Conservation (phyloP, 2,888 invertebrate genomes). For the Eilema griseolum region DNA sequence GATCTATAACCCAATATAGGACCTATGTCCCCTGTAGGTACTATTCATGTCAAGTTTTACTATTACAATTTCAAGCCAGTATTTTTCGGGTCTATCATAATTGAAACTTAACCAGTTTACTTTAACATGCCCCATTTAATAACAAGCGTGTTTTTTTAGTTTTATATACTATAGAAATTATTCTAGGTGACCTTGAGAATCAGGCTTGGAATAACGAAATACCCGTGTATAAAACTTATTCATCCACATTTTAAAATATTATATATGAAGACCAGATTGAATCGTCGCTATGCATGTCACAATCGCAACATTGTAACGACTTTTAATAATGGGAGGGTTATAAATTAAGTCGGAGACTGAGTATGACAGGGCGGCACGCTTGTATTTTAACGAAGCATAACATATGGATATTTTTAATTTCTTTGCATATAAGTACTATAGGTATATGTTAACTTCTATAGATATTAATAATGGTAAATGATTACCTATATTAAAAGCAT, state of each 20-base stretch:
- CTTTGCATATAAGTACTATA: neutral
- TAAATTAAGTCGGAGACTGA: conserved; percentile 71
- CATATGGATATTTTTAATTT: neutral
- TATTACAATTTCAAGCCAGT: too few species aligned
- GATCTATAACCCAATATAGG: too few species aligned
- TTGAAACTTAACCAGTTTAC: neutral
- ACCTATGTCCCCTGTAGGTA: too few species aligned
- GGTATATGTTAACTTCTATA: neutral
- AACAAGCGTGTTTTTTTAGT: neutral
- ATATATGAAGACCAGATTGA: conserved; percentile 3
- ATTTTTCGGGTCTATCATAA: neutral
- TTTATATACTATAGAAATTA: neutral
- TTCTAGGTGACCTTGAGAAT: neutral
- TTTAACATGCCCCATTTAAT: neutral
- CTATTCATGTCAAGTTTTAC: too few species aligned
- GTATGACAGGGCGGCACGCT: conserved; percentile 63
- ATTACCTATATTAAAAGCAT: neutral
- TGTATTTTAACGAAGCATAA: conserved; percentile 16
- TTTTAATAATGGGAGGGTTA: conserved; percentile 58
- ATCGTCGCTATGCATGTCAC: conserved; percentile 58
- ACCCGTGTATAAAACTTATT: neutral
- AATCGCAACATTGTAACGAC: conserved; percentile 69
- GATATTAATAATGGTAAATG: neutral
- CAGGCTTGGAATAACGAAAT: neutral
- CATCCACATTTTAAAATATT: neutral